These are phyloP conservation scores for Heteropelma amictum DNA, from an alignment of 2,888 invertebrate species.

Conservation along the genomic window DNA sequence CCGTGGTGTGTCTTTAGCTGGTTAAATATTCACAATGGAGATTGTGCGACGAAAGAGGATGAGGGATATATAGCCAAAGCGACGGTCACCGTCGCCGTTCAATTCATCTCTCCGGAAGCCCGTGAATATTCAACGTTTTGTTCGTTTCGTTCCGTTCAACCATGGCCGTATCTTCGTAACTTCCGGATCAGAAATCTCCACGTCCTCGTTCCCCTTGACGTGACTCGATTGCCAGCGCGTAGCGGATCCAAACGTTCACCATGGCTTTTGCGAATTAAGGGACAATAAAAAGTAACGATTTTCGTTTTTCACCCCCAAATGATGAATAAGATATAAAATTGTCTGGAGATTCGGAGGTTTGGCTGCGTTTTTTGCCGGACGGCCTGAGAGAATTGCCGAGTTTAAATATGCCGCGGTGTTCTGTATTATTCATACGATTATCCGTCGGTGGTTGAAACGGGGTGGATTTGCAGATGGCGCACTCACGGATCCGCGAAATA, in stretches of 20 bases:
- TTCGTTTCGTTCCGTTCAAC: slow-evolving; percentile 47
- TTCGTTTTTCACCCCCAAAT: slow-evolving; percentile 19
- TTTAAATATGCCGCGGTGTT: background rate
- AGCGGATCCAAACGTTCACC: slow-evolving; percentile 8
- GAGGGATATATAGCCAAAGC: slow-evolving; percentile 7
- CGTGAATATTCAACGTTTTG: slow-evolving; percentile 69
- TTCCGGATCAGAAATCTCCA: slow-evolving; percentile 37
- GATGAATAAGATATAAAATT: slow-evolving; percentile 26
- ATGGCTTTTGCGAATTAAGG: slow-evolving; percentile 47
- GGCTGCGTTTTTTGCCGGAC: slow-evolving; percentile 18
- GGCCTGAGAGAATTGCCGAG: background rate
- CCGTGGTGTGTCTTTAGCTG: slow-evolving; percentile 28
- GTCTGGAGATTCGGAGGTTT: background rate
- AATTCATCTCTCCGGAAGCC: slow-evolving; percentile 61
- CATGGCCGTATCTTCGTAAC: slow-evolving; percentile 44
- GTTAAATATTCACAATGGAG: slow-evolving; percentile 65
- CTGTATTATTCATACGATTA: too few relatives aligned
- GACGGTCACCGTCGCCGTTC: slow-evolving; percentile 55
- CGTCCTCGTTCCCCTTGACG: background rate
- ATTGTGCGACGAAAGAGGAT: background rate
- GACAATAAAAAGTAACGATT: slow-evolving; percentile 52
- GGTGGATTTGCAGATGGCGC: too few relatives aligned
- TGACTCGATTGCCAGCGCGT: slow-evolving; percentile 12
- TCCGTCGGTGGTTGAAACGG: too few relatives aligned
- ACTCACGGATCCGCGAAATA: too few relatives aligned